Percentiles rank a stretch among this genome's conserved stretches.
Conservation (phyloP, 1,140 invertebrate genomes). For the Calephelis virginiensis region DNA sequence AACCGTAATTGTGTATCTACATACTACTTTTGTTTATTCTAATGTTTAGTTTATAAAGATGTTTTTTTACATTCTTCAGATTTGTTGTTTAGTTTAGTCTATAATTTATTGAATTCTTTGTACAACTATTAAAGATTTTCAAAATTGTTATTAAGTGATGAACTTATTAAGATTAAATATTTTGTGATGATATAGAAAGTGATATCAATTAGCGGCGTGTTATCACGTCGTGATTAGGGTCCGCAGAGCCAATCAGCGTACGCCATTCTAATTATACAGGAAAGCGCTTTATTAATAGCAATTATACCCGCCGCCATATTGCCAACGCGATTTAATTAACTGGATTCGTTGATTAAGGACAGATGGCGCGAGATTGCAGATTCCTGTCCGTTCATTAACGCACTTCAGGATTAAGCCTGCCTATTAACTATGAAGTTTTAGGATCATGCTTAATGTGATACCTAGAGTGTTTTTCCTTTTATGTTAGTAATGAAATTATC, state of each 20-base stretch:
- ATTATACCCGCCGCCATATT: slow-evolving; percentile 73
- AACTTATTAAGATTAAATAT: neutral
- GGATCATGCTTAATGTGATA: neutral
- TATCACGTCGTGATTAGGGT: slow-evolving; percentile 73
- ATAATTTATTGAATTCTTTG: too few relatives aligned
- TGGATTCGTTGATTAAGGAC: slow-evolving; percentile 73
- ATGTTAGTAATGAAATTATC: too few relatives aligned
- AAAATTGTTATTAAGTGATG: too few relatives aligned
- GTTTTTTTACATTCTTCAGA: too few relatives aligned
- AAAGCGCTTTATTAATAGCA: slow-evolving; percentile 77
- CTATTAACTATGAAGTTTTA: slow-evolving; percentile 24
- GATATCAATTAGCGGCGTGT: slow-evolving; percentile 64
- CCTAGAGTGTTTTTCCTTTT: neutral
- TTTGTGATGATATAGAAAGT: slow-evolving; percentile 48
- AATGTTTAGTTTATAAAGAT: too few relatives aligned
- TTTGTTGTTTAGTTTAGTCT: too few relatives aligned
- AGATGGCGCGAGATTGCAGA: slow-evolving; percentile 69
- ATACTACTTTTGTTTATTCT: too few relatives aligned
- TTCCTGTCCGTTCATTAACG: slow-evolving; percentile 57
- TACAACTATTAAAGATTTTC: too few relatives aligned
- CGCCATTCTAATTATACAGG: slow-evolving; percentile 72
- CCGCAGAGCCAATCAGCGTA: slow-evolving; percentile 62
- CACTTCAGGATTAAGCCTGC: slow-evolving; percentile 39
- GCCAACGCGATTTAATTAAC: slow-evolving; percentile 75
- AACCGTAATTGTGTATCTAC: too few relatives aligned